Percentiles rank a stretch among this genome's conserved stretches.
phyloP scores from a whole-genome alignment of 2,113 vertebrate genomes.

The Cnemophilus loriae region DNA sequence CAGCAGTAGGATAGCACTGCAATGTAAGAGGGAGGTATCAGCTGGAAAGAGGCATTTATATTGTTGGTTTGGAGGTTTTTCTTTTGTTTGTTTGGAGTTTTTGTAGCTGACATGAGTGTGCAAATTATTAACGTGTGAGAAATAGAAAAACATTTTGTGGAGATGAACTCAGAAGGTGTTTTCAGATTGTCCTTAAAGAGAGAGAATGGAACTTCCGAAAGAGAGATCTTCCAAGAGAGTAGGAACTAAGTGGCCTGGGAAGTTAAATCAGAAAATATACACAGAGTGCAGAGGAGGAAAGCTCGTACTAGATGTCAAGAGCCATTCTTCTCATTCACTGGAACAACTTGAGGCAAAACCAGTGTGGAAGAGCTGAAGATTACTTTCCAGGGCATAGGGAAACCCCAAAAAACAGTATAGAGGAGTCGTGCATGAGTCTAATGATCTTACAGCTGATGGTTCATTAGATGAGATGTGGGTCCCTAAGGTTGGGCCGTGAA shows the following conservation, averaged over 20 bases:
- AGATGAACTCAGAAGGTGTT: neutral
- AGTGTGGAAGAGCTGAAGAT: neutral
- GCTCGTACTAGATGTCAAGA: neutral
- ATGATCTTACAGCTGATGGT: neutral
- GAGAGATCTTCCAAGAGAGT: neutral
- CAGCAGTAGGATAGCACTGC: neutral
- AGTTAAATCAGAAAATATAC: neutral
- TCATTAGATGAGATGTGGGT: neutral
- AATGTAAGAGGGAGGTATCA: fast-evolving
- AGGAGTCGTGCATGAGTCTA: neutral
- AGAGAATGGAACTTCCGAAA: neutral
- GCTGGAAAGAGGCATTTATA: neutral
- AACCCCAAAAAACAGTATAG: neutral
- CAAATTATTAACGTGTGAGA: neutral
- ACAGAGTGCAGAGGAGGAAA: neutral
- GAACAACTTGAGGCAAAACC: neutral
- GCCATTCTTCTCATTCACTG: neutral
- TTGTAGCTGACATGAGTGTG: fast-evolving
- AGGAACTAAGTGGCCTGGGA: neutral
- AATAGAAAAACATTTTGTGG: neutral
- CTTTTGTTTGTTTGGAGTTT: neutral
- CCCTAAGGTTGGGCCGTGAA: neutral
- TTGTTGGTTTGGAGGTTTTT: neutral
- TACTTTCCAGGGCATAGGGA: neutral
- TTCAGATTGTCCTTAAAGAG: neutral